These are phyloP conservation scores for Gordius sp. DNA, from an alignment of 2,888 invertebrate genomes.

Conservation along the genomic window DNA sequence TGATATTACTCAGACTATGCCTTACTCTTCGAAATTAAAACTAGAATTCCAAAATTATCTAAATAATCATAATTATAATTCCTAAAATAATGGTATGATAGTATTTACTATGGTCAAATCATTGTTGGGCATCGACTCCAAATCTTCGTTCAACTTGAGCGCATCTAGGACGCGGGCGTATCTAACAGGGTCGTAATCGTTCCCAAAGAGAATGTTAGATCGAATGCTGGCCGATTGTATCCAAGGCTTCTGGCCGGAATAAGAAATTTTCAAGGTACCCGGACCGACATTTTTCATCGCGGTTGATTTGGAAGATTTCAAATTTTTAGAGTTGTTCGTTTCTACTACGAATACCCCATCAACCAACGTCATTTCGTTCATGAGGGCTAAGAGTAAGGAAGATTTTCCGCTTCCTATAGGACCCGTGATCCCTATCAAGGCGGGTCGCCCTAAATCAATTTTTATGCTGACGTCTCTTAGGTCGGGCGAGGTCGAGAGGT, in stretches of 20 bases:
- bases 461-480: no score
- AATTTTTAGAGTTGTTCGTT: conserved; percentile 23
- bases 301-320: not conserved
- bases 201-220: conserved; percentile 77
- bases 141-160: conserved; percentile 49
- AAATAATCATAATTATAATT: no score
- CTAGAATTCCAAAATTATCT: no score
- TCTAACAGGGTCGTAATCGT: conserved; percentile 45
- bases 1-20: no score
- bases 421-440: conserved; percentile 51
- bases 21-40: no score
- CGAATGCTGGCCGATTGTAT: conserved; percentile 60
- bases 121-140: conserved; percentile 30
- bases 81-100: no score
- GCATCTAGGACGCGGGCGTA: conserved; percentile 51
- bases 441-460: conserved; percentile 19
- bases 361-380: conserved; percentile 51
- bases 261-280: conserved; percentile 45
- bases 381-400: conserved; percentile 50
- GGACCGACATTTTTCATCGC: not conserved
- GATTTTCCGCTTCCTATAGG: conserved; percentile 71
- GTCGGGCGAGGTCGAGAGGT: no score
- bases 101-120: conserved; percentile 22
- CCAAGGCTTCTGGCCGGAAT: conserved; percentile 68
- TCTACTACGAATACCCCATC: conserved; percentile 43